Evolutionary conservation across 2,113 vertebrate genomes (phyloP), one percentile per base, ranked within the genome.

Genomic region (Furnarius figulus): DNA sequence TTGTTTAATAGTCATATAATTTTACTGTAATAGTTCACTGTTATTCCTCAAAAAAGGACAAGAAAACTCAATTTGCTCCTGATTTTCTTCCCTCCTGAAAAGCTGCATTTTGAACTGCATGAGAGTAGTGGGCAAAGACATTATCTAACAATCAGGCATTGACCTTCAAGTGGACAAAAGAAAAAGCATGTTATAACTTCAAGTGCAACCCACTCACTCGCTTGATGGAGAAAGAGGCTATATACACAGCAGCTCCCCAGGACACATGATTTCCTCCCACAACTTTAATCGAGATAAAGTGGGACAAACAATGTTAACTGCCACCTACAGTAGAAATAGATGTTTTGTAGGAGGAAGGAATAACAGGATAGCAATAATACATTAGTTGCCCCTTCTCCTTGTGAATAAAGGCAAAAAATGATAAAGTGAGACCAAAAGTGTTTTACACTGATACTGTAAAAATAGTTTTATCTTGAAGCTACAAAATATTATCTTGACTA

Each of bases 271-370:
- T 97, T 93, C 91, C 94, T 98, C 93, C 95, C 35, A 62, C 85
- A 85, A 71, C 46, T 89, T 89, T 91, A 95, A 95, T 86, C 6
- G 28, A 97, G 88, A 94, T 85, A 91, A 96, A 95, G 70, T 90
- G 86, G 73, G 86, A 88, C 70, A 96, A 97, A 96, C 47, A 97
- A 87, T 72, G 67, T 89, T 93, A 96, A 90, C 89, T 95, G 61
- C 40, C 77, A 95, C 55, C 72, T 92, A 70, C 75, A 93, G 61
- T 16, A 89, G 90, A 91, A 78, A 94, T 82, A 96, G 65, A 47
- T 58, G 55, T 80, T 93, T 91, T 28, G 20, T 90, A 93, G 65
- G 79, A 95, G 92, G 80, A 44, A 86, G 74, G 74, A 93, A 91
- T 81, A 86, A 79, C 35, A 65, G 53, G 62, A 66, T 50, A 49